Conservation (phyloP, 2,113 vertebrate species). For the Stigmatopora argus region DNA sequence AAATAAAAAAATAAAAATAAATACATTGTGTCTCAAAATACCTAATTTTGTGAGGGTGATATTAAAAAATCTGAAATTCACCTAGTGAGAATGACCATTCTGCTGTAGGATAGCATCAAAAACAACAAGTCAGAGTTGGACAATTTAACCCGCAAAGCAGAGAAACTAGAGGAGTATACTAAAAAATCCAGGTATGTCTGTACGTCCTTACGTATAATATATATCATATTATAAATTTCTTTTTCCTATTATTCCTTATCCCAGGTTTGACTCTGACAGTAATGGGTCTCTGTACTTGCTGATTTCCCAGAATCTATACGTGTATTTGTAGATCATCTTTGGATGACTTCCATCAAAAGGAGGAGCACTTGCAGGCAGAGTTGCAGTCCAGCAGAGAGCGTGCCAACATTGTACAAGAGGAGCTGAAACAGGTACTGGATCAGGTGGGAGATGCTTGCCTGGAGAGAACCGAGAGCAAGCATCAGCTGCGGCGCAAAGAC, state of each 20-base stretch:
- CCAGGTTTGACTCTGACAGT: too few relatives aligned
- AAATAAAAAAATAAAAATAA: background rate
- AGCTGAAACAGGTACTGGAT: conserved; percentile 69
- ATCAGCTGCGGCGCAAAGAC: conserved; percentile 78
- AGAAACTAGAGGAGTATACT: conserved; percentile 84
- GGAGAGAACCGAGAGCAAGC: conserved; percentile 79
- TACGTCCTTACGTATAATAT: background rate
- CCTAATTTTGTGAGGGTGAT: background rate
- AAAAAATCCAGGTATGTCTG: conserved; percentile 76
- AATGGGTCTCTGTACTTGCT: too few relatives aligned
- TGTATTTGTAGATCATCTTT: conserved; percentile 66
- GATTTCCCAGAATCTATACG: too few relatives aligned
- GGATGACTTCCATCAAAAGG: conserved; percentile 69
- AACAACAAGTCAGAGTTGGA: conserved; percentile 75
- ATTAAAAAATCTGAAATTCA: background rate
- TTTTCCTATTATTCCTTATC: too few relatives aligned
- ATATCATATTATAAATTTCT: too few relatives aligned
- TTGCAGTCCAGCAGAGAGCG: conserved; percentile 66
- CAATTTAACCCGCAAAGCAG: conserved; percentile 72
- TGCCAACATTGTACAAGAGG: conserved; percentile 73
- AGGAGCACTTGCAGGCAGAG: conserved; percentile 69
- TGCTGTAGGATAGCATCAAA: conserved; percentile 74
- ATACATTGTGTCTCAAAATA: background rate
- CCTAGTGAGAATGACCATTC: background rate
- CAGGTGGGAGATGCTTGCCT: conserved; percentile 81